Evolutionary conservation across 2,888 invertebrate genomes (phyloP).

Genomic region (Cryptocephalus primarius): DNA sequence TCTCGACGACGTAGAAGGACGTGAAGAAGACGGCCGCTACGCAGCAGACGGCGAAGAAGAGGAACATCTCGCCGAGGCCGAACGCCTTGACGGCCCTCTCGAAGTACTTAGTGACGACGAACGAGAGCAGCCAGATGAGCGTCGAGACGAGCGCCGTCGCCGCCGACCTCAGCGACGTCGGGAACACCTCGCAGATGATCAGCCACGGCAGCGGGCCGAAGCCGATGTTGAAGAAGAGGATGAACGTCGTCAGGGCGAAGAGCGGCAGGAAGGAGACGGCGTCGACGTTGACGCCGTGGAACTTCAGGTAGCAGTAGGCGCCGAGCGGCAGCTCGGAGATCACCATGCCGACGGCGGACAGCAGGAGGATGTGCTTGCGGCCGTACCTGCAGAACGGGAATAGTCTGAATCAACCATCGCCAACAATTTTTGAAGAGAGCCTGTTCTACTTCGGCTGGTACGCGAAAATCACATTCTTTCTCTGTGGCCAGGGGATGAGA

Average conservation of each 20-base stretch:
- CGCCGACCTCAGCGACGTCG: conserved; percentile 64
- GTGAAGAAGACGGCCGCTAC: conserved; percentile 59
- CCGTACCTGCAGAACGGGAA: conserved; percentile 7
- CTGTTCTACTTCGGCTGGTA: too few species aligned
- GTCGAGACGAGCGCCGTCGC: conserved; percentile 68
- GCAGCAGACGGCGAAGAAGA: conserved; percentile 58
- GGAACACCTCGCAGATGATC: conserved; percentile 72
- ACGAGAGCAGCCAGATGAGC: conserved; percentile 65
- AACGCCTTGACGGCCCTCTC: conserved; percentile 43
- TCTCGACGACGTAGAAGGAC: conserved; percentile 34
- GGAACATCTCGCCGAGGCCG: conserved; percentile 60
- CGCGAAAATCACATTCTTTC: too few species aligned
- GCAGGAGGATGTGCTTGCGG: conserved; percentile 8
- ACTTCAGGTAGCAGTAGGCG: conserved; percentile 7
- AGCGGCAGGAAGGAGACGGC: conserved; percentile 53
- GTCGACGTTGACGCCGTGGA: conserved; percentile 2
- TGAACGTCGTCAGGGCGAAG: conserved; percentile 59
- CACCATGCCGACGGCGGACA: conserved; percentile 9
- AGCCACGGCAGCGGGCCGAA: conserved; percentile 77
- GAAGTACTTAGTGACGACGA: conserved; percentile 65
- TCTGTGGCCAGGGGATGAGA: too few species aligned
- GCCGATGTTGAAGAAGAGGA: conserved; percentile 63
- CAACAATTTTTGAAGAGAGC: too few species aligned
- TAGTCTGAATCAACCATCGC: too few species aligned
- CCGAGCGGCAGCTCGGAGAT: conserved; percentile 8